A percentile compares a stretch with the other conserved stretches of the same genome.
Evolutionary conservation across 2,888 invertebrate species (phyloP).

Genomic region (Meghimatium bilineatum): DNA sequence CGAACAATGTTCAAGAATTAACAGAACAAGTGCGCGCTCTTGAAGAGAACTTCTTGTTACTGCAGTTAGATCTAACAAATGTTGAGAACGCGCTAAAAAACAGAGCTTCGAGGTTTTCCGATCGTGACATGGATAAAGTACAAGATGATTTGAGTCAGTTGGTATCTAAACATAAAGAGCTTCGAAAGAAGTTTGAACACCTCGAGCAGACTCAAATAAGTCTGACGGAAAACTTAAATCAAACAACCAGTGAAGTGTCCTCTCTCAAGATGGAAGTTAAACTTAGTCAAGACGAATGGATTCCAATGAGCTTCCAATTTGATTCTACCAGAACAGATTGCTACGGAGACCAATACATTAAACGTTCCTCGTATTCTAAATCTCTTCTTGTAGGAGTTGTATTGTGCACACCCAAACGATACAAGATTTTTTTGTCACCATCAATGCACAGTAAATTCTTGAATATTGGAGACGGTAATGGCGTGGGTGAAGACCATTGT

Average conservation of each 20-base stretch:
- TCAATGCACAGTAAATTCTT: slow-evolving; percentile 61
- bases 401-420: slow-evolving; percentile 60
- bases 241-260: slow-evolving; percentile 44
- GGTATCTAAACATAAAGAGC: slow-evolving; percentile 41
- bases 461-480: slow-evolving; percentile 65
- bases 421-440: slow-evolving; percentile 68
- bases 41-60: slow-evolving; percentile 48
- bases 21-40: slow-evolving; percentile 5
- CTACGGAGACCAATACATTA: slow-evolving; percentile 62
- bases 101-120: slow-evolving; percentile 40
- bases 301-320: slow-evolving; percentile 61
- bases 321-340: slow-evolving; percentile 58
- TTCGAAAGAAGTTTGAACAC: slow-evolving; percentile 32
- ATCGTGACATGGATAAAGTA: slow-evolving; percentile 42
- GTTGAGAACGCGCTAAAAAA: slow-evolving; percentile 47
- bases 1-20: slow-evolving; percentile 1
- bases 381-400: slow-evolving; percentile 67
- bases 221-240: slow-evolving; percentile 29
- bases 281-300: slow-evolving; percentile 59
- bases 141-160: slow-evolving; percentile 46
- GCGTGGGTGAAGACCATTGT: slow-evolving; percentile 71
- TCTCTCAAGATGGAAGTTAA: slow-evolving; percentile 54
- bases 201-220: slow-evolving; percentile 20
- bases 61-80: slow-evolving; percentile 50
- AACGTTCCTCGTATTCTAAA: slow-evolving; percentile 54